phyloP scores from a whole-genome alignment of 2,113 vertebrate species.

The Bubo blakistoni region DNA sequence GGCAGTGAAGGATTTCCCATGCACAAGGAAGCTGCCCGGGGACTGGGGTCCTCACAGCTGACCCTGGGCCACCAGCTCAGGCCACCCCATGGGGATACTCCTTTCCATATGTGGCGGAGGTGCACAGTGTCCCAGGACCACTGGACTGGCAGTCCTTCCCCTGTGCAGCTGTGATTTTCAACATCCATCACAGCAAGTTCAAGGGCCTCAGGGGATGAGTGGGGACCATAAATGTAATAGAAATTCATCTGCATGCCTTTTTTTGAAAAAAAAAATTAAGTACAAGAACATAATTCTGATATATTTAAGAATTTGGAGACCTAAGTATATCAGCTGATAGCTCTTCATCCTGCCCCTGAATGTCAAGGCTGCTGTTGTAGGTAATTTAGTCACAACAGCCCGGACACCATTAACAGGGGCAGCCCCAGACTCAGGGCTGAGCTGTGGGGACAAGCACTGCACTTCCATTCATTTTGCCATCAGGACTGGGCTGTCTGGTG shows the following conservation, averaged over 20 bases:
- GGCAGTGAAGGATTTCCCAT: not conserved
- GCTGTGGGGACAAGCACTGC: not conserved
- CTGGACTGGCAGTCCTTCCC: not conserved
- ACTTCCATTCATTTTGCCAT: not conserved
- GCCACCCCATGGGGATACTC: not conserved
- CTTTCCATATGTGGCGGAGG: fast-evolving
- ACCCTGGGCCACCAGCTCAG: not conserved
- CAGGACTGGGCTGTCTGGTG: not conserved
- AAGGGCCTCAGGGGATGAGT: fast-evolving
- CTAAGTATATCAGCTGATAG: not conserved
- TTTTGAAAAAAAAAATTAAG: not conserved
- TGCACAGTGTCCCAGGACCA: fast-evolving
- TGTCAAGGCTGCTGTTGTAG: not conserved
- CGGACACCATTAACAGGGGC: not conserved
- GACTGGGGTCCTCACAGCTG: not conserved
- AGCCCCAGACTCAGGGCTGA: not conserved
- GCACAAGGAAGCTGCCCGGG: not conserved
- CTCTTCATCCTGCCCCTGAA: not conserved
- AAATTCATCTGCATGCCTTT: fast-evolving
- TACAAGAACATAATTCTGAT: not conserved
- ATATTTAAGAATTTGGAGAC: not conserved
- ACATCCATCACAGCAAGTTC: not conserved
- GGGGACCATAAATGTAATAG: not conserved
- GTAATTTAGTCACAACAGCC: not conserved
- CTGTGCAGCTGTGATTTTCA: not conserved